Evolutionary conservation across 2,888 invertebrate genomes (phyloP), one percentile per base, ranked within the genome.

Genomic region (Melanostoma scalare): DNA sequence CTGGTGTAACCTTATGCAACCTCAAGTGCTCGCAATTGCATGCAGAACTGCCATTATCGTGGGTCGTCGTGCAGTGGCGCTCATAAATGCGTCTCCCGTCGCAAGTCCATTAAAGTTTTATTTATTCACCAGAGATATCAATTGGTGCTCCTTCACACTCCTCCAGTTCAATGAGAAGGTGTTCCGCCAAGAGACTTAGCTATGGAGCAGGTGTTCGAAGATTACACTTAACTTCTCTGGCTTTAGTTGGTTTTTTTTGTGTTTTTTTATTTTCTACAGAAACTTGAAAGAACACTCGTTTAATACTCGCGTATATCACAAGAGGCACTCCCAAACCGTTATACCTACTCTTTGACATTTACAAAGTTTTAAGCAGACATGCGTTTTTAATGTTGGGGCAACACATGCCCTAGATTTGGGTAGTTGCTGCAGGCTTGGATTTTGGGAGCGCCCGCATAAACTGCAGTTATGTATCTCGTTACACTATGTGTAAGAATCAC

Each of bases 351-450:
- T 74, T 81, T 75, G 80, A 65, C 80, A 76, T 76, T 81, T 81
- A 44, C 71, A 9, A 38, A 56, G 44, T 40, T 35, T 48, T 10
- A 48, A 61, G 58, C 42, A 58, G 52, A 60, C 69, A 74, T 84
- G 78, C 78, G 82, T 82, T 73, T 42, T 46, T 50, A 20, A 31
- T 58, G 68, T 35, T 72, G 67, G 42, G 48, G 68, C 69, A 73
- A 74, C 69, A 84, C 69, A 84, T 84, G 82, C 65, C 82, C 82
- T 46, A 84, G 82, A 84, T 84, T 84, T 84, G 33, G 82, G 73
- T 82, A 77, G 73, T 77, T 82, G 63, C 72, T 61, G 61, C 60
- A 71, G 61, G 67, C 67, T 63, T 53, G 38, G 40, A 40, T 35
- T 46, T 65, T 65, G 74, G 81, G 77, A 81, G 81, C 30, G 80